Conservation (phyloP, 1,140 invertebrate species). For the fruit fly (Drosophila melanogaster) region DNA sequence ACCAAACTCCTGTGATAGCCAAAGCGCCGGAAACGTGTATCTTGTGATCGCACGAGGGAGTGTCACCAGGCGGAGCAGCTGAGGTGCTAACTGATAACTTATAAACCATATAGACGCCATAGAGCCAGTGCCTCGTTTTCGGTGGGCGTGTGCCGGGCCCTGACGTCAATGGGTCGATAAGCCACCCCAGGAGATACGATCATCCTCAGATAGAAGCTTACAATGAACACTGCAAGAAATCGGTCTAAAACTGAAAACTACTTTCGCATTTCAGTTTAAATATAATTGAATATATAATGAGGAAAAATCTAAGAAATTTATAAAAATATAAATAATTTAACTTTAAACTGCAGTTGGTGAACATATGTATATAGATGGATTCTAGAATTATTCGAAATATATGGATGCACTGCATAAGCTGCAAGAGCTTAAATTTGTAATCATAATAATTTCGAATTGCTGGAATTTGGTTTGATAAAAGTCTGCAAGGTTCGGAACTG, state of each 20-base stretch:
- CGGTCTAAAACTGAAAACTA: not conserved
- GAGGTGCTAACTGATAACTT: constrained; percentile 15
- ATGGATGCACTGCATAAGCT: too few species aligned
- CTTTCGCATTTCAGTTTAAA: too few species aligned
- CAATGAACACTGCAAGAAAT: not conserved
- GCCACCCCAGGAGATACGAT: not conserved
- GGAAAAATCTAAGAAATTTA: too few species aligned
- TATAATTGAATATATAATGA: too few species aligned
- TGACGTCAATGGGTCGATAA: constrained; percentile 41
- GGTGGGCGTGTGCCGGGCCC: constrained; percentile 14
- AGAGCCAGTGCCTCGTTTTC: not conserved
- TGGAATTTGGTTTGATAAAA: not conserved
- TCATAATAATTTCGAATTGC: too few species aligned
- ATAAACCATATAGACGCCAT: not conserved
- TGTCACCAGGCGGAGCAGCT: not conserved
- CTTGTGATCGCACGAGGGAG: constrained; percentile 36
- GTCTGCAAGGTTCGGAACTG: not conserved
- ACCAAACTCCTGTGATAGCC: constrained; percentile 18
- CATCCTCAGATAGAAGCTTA: not conserved
- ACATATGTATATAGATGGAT: too few species aligned
- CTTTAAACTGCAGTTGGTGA: too few species aligned
- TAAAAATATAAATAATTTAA: too few species aligned
- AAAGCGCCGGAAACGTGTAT: constrained; percentile 50
- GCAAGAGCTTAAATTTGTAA: too few species aligned
- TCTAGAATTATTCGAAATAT: too few species aligned